Evolutionary conservation across 2,797 vertebrate genomes (phyloP).

Genomic region (Hydrolagus colliei): DNA sequence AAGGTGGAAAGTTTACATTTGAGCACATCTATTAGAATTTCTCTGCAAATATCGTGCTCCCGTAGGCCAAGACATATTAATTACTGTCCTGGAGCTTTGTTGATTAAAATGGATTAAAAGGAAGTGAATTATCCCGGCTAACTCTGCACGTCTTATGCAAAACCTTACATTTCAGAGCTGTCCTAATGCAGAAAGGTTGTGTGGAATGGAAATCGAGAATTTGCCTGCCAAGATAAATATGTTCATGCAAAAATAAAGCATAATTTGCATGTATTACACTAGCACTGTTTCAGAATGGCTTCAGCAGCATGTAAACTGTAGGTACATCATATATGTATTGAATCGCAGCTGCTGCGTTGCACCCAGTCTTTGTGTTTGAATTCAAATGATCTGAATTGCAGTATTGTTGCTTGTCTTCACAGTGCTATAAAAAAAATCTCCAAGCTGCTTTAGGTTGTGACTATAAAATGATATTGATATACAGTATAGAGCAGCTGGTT

Average conservation of each 20-base stretch:
- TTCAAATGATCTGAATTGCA: not conserved
- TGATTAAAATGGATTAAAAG: not conserved
- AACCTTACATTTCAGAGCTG: not conserved
- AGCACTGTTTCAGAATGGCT: not conserved
- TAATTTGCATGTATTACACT: not conserved
- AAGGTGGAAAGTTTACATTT: not conserved
- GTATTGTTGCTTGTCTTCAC: not conserved
- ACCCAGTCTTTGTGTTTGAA: not conserved
- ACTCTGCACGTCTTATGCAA: not conserved
- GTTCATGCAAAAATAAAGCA: not conserved
- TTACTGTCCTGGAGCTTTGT: not conserved
- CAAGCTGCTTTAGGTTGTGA: not conserved
- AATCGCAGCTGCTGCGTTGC: not conserved
- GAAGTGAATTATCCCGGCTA: not conserved
- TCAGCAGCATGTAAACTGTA: not conserved
- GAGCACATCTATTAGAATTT: not conserved
- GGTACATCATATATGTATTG: not conserved
- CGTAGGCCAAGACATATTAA: not conserved
- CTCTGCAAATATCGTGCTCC: not conserved
- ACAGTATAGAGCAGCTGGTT: slow-evolving; percentile 34
- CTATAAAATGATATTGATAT: not conserved
- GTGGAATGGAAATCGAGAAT: not conserved
- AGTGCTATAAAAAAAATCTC: not conserved
- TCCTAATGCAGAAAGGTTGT: not conserved
- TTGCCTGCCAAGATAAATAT: not conserved